Evolutionary conservation across 2,113 vertebrate species (phyloP).

Genomic region (Tretioscincus oriximinensis): DNA sequence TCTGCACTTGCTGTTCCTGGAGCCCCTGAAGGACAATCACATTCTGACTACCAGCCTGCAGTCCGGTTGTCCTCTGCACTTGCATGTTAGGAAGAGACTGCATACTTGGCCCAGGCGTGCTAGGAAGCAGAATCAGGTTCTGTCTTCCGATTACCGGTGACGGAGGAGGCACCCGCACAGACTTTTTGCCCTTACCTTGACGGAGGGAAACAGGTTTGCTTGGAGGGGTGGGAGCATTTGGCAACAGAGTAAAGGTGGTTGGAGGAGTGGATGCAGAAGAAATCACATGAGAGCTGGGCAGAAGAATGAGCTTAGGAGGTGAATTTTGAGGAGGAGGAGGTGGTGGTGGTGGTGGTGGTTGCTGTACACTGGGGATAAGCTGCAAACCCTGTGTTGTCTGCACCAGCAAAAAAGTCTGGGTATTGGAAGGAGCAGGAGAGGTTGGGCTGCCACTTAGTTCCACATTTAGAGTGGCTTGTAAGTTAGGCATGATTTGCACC

Average conservation of each 20-base stretch:
- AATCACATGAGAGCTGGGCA: constrained; percentile 56
- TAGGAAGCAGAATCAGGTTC: constrained; percentile 39
- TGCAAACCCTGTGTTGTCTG: constrained; percentile 86
- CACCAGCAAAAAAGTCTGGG: constrained; percentile 77
- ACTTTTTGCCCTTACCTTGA: constrained; percentile 27
- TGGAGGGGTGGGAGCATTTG: constrained; percentile 62
- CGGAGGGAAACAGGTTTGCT: neutral
- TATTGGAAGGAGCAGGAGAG: constrained; percentile 54
- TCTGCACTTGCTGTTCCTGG: constrained; percentile 55
- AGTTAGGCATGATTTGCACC: constrained; percentile 57
- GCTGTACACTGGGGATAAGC: constrained; percentile 82
- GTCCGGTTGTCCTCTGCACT: neutral
- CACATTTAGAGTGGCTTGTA: constrained; percentile 64
- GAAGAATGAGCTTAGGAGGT: constrained; percentile 55
- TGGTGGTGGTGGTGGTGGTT: constrained; percentile 15
- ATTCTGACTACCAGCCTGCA: constrained; percentile 39
- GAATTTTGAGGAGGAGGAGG: constrained; percentile 41
- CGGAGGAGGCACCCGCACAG: neutral
- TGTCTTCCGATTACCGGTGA: constrained; percentile 23
- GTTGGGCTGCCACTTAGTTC: constrained; percentile 32
- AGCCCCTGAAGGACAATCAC: constrained; percentile 67
- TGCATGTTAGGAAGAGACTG: constrained; percentile 3
- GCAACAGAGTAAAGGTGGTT: constrained; percentile 56
- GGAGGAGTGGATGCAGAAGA: constrained; percentile 71
- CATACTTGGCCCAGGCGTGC: neutral